Base-by-base conservation (phyloP, 2,113 vertebrate genomes). In the Poeciliopsis retropinna region DNA sequence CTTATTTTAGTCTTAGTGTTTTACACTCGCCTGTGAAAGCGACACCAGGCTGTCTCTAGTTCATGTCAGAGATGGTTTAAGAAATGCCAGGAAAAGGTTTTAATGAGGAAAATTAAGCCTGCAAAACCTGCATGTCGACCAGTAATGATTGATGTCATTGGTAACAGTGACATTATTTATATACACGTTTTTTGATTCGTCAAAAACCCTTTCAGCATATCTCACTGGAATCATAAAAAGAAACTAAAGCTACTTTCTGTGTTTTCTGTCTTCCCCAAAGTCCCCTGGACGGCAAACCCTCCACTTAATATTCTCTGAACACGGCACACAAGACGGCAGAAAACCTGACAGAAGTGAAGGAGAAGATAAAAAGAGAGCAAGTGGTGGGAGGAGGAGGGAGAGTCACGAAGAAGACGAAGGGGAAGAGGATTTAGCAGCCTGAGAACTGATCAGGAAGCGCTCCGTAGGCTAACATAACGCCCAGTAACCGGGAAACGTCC, bases 311-410 rank as follows among this genome's bases (percentile, higher is more conserved):
- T n/a, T 75, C 72, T 70, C 62, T 62, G 72, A 83, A 63, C 9
- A 39, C 70, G 27, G 64, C 25, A 29, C 32, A 29, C 7, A 22
- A 31, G 27, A 25, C 2, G 5, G 30, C 54, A 31, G 39, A 25
- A 25, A 39, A 14, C 30, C 5, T 60, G 44, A 66, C 64, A 83
- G 37, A 78, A 76, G 47, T 61, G 28, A 64, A 63, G 57, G 65
- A 78, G 61, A 54, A 75, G 75, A 81, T 67, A 19, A 73, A 81
- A 80, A 64, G 17, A n/a, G 29, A 62, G 70, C 65, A 63, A 76
- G 60, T 22, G 76, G 34, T 13, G 37, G 47, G 64, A 65, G 60
- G 27, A 34, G 31, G 31, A 29, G 29, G 68, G 57, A 44, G 47
- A 62, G 37, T 80, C 65, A 66, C 60, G 70, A 34, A 70, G n/a